A percentile compares a stretch with the other conserved stretches of the same genome.
phyloP scores from a whole-genome alignment of 2,113 vertebrate genomes.

The Greenwoodochromis staneri region DNA sequence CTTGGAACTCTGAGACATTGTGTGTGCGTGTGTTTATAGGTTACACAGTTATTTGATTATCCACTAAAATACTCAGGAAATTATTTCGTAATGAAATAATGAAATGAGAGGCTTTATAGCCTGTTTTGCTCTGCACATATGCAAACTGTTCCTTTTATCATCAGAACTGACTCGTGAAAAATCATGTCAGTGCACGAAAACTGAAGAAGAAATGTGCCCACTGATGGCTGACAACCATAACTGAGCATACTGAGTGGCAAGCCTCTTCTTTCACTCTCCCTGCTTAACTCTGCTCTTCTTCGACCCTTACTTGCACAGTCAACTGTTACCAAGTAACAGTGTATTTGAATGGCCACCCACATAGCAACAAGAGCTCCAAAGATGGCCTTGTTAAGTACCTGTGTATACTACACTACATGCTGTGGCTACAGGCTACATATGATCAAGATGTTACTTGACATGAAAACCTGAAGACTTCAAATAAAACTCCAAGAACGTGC shows the following conservation, averaged over 20 bases:
- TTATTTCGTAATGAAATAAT: background rate
- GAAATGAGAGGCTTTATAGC: background rate
- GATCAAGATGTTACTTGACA: background rate
- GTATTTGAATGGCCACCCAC: constrained; percentile 51
- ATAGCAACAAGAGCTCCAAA: constrained; percentile 49
- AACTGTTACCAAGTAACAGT: constrained; percentile 72
- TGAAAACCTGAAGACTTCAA: background rate
- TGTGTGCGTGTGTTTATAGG: background rate
- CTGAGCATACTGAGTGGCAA: background rate
- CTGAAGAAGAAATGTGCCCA: background rate
- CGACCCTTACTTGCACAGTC: constrained; percentile 31
- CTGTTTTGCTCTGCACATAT: background rate
- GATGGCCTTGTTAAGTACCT: constrained; percentile 15
- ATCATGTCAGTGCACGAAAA: background rate
- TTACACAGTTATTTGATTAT: background rate
- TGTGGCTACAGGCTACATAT: background rate
- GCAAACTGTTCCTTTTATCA: background rate
- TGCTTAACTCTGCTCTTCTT: constrained; percentile 27
- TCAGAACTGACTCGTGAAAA: background rate
- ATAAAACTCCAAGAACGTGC: background rate
- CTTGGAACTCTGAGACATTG: background rate
- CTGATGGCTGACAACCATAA: background rate
- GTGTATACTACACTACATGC: background rate
- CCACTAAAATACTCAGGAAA: background rate
- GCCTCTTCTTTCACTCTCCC: background rate